Evolutionary conservation across 2,113 vertebrate genomes (phyloP), one percentile per base, ranked within the genome.

Genomic region (Proteles cristata): DNA sequence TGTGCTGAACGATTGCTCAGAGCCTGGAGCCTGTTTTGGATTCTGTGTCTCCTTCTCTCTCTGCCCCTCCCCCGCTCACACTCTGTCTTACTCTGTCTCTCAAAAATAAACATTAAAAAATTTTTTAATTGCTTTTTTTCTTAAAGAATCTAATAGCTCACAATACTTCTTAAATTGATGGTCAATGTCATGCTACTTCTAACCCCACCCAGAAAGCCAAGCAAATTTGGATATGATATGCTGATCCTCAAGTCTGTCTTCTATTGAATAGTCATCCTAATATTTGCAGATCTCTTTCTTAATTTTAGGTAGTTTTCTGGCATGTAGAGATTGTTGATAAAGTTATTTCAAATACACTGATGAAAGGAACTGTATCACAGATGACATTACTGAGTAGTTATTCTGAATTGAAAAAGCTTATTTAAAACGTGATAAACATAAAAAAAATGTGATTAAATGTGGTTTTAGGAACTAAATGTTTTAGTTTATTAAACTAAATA

Each of bases 321-420:
- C 45, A 80, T 87, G 3, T 8, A 79, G 71, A 90, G 10, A 61
- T 90, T 82, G 77, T 73, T 77, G 79, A 77, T 83, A 88, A 86
- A 79, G 12, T 63, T 23, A 4, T 86, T 79, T 92, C 69, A 80
- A 26, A 88, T 83, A 90, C 10, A 92, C 7, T 71, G 1, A 88
- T 63, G 39, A 61, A 66, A 93, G 8, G 11, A 71, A 66, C 5
- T 77, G 2, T 39, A 58, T 43, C 28, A 63, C 19, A 21, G 19
- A 87, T 77, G 23, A 45, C 31, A 61, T 77, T 90, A 53, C 55
- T 55, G 74, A 76, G 25, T 50, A 43, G 61, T 73, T 88, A 79
- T 90, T 90, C 12, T 88, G 94, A 84, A 88, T 23, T 16, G 17
- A 88, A 94, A 94, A 84, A 74, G 66, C 0, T 45, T 89, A 69